phyloP scores from a whole-genome alignment of 2,888 invertebrate species.

The Platerodrilus igneus region DNA sequence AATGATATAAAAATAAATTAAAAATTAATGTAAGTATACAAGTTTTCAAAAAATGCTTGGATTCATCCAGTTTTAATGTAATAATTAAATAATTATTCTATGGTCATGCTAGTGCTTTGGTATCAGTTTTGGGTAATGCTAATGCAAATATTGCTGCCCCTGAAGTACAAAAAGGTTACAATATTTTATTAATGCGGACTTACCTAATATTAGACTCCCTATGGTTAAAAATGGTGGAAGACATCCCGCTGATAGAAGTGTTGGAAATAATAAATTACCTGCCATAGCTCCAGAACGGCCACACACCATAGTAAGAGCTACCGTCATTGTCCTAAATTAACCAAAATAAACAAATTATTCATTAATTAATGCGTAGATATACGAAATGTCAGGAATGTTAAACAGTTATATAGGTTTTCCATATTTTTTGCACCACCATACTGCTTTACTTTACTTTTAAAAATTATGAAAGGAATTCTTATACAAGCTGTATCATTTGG shows the following conservation, averaged over 20 bases:
- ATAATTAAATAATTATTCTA: conserved; percentile 7
- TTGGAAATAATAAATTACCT: conserved; percentile 68
- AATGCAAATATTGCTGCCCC: conserved; percentile 25
- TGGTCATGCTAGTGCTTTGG: conserved; percentile 25
- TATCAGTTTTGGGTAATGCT: conserved; percentile 30
- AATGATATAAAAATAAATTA: neutral
- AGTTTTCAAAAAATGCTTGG: neutral
- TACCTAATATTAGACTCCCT: conserved; percentile 58
- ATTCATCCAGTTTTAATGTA: neutral
- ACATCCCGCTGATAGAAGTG: conserved; percentile 63
- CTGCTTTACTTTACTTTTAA: too few relatives aligned
- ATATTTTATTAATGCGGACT: conserved; percentile 21
- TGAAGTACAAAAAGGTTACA: conserved; percentile 18
- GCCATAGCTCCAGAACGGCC: conserved; percentile 66
- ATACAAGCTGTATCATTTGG: too few relatives aligned
- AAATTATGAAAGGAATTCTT: too few relatives aligned
- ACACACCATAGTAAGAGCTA: conserved; percentile 66
- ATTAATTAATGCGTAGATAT: too few relatives aligned
- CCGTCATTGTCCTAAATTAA: conserved; percentile 64
- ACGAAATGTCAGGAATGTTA: too few relatives aligned
- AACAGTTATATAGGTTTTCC: too few relatives aligned
- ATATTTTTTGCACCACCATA: too few relatives aligned
- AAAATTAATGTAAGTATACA: neutral
- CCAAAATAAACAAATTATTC: conserved; percentile 7
- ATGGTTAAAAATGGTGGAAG: conserved; percentile 68